phyloP scores from a whole-genome alignment of 2,113 vertebrate genomes.

The Athene noctua region DNA sequence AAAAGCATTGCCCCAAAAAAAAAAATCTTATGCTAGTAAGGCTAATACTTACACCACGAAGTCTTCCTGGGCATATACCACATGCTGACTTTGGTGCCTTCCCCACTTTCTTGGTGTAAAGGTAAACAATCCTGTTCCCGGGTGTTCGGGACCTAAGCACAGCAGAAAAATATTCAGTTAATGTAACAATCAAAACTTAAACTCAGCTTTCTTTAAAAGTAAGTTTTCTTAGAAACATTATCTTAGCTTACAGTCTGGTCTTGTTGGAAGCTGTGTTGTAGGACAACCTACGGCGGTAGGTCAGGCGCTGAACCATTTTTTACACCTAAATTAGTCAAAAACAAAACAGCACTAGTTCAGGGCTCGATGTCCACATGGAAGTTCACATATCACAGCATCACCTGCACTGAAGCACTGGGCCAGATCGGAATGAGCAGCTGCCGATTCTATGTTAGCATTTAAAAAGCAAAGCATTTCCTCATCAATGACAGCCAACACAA shows the following conservation, averaged over 20 bases:
- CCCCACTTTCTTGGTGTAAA: conserved; percentile 98
- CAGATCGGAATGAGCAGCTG: neutral
- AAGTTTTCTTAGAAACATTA: fast-evolving
- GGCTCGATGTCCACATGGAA: fast-evolving
- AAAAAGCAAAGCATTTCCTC: neutral
- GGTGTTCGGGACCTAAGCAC: conserved; percentile 89
- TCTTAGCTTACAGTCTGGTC: conserved; percentile 90
- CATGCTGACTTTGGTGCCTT: conserved; percentile 97
- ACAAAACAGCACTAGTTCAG: neutral
- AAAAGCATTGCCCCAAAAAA: neutral
- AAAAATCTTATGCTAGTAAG: neutral
- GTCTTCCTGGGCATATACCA: conserved; percentile 94
- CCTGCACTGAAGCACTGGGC: neutral
- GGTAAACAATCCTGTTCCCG: conserved; percentile 96
- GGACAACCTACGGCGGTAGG: conserved; percentile 98
- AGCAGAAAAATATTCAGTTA: neutral
- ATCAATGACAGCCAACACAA: fast-evolving
- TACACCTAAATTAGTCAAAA: conserved; percentile 44
- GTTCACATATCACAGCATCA: neutral
- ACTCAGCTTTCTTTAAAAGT: fast-evolving
- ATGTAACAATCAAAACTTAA: neutral
- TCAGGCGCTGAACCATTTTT: conserved; percentile 96
- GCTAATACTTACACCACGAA: conserved; percentile 88
- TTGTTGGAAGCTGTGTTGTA: conserved; percentile 99
- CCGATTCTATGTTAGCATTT: fast-evolving